phyloP scores from a whole-genome alignment of 2,888 invertebrate species.

The Galerucella pusilla region DNA sequence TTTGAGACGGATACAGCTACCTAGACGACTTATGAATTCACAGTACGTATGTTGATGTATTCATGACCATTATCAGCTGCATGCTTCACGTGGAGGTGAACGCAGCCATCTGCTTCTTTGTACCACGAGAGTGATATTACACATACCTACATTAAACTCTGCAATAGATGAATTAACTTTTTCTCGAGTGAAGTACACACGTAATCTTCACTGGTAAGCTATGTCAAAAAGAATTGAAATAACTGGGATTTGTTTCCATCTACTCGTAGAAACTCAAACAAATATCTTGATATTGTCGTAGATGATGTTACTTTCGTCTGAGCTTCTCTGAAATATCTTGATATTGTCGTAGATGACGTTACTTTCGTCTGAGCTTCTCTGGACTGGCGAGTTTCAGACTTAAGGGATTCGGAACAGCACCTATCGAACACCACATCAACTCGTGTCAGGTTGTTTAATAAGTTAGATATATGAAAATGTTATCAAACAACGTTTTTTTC shows the following conservation, averaged over 20 bases:
- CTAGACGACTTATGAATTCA: slow-evolving; percentile 21
- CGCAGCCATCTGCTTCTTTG: slow-evolving; percentile 26
- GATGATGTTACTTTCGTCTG: slow-evolving; percentile 18
- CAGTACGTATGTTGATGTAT: slow-evolving; percentile 16
- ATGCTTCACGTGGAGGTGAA: slow-evolving; percentile 29
- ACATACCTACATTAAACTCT: slow-evolving; percentile 18
- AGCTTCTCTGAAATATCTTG: slow-evolving; percentile 16
- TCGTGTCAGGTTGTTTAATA: slow-evolving; percentile 17
- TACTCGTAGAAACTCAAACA: not conserved
- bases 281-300: not conserved
- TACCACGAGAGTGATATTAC: slow-evolving; percentile 21
- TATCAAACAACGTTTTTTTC: slow-evolving; percentile 9
- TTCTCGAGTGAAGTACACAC: slow-evolving; percentile 22
- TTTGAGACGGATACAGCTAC: slow-evolving; percentile 24
- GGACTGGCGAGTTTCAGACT: slow-evolving; percentile 23
- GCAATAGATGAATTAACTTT: slow-evolving; percentile 15
- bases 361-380: slow-evolving; percentile 18
- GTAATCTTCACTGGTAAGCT: too few relatives aligned
- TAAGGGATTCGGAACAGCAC: slow-evolving; percentile 13
- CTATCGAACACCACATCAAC: slow-evolving; percentile 22
- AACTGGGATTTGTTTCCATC: slow-evolving; percentile 13
- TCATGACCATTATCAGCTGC: slow-evolving; percentile 3
- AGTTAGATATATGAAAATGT: slow-evolving; percentile 10
- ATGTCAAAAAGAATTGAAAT: not conserved
- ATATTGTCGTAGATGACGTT: slow-evolving; percentile 15